A percentile compares a stretch with the other conserved stretches of the same genome.
phyloP scores from a whole-genome alignment of 2,888 invertebrate genomes.

The Caenorhabditis macrosperma region DNA sequence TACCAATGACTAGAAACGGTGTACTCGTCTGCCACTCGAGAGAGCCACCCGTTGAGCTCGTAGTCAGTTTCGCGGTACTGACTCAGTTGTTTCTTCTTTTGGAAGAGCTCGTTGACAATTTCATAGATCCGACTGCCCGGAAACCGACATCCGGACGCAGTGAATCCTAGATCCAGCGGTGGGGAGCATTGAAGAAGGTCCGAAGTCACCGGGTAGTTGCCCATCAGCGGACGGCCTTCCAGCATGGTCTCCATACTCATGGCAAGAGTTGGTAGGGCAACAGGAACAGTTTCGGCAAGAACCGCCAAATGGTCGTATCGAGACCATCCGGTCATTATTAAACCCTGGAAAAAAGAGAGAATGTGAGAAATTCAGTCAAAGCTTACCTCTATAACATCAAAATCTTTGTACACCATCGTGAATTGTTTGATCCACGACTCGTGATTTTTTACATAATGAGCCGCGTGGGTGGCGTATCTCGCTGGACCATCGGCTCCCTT shows the following conservation, averaged over 20 bases:
- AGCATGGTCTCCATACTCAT: slow-evolving; percentile 77
- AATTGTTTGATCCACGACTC: slow-evolving; percentile 81
- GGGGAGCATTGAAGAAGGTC: slow-evolving; percentile 72
- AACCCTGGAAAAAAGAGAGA: slow-evolving; percentile 80
- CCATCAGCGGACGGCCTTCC: slow-evolving; percentile 47
- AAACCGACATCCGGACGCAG: slow-evolving; percentile 71
- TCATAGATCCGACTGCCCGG: slow-evolving; percentile 77
- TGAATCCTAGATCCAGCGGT: slow-evolving; percentile 65
- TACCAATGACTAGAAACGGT: slow-evolving; percentile 74
- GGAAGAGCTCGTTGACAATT: slow-evolving; percentile 72
- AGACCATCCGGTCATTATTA: slow-evolving; percentile 82
- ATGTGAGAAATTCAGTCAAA: too few species aligned
- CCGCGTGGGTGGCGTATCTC: slow-evolving; percentile 81
- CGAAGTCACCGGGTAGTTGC: slow-evolving; percentile 65
- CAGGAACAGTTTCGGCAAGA: slow-evolving; percentile 82
- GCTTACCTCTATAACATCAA: slow-evolving; percentile 73
- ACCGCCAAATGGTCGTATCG: slow-evolving; percentile 82
- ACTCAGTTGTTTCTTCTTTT: slow-evolving; percentile 61
- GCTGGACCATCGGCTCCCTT: slow-evolving; percentile 84
- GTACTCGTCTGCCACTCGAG: slow-evolving; percentile 72
- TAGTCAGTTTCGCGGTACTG: slow-evolving; percentile 71
- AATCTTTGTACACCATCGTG: slow-evolving; percentile 74
- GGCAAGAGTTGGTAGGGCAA: slow-evolving; percentile 81
- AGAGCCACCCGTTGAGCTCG: slow-evolving; percentile 77
- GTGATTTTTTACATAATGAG: slow-evolving; percentile 82